phyloP scores from a whole-genome alignment of 2,888 invertebrate species.

The Polyploca ridens region DNA sequence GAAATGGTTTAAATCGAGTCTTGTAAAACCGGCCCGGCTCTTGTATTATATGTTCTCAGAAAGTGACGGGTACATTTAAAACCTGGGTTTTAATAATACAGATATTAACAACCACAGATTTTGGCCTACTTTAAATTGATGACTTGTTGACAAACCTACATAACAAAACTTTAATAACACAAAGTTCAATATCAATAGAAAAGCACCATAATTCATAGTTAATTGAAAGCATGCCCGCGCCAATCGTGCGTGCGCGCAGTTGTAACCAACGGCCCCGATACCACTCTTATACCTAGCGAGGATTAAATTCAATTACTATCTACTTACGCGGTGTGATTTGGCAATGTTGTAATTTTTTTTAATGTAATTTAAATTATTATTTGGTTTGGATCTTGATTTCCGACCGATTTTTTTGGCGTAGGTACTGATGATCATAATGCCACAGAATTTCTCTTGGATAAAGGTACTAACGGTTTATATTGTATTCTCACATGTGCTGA shows the following conservation, averaged over 20 bases:
- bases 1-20: no score
- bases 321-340: constrained; percentile 12
- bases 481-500: no score
- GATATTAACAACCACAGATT: no score
- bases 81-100: no score
- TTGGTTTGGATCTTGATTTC: not conserved
- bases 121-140: no score
- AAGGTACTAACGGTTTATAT: no score
- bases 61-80: no score
- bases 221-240: constrained; percentile 15
- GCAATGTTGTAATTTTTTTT: constrained; percentile 12
- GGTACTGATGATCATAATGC: not conserved
- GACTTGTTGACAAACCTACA: constrained; percentile 11
- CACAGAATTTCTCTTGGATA: not conserved
- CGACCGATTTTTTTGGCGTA: not conserved
- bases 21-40: no score
- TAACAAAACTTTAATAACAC: constrained; percentile 13
- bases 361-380: constrained; percentile 12
- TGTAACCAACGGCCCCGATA: constrained; percentile 4
- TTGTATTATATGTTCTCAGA: no score
- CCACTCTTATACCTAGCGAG: constrained; percentile 1
- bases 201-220: constrained; percentile 20
- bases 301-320: constrained; percentile 13
- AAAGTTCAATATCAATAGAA: constrained; percentile 23
- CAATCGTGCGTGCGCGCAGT: constrained; percentile 20